Base-by-base conservation (phyloP, 1,140 invertebrate genomes). In the Ips typographus region DNA sequence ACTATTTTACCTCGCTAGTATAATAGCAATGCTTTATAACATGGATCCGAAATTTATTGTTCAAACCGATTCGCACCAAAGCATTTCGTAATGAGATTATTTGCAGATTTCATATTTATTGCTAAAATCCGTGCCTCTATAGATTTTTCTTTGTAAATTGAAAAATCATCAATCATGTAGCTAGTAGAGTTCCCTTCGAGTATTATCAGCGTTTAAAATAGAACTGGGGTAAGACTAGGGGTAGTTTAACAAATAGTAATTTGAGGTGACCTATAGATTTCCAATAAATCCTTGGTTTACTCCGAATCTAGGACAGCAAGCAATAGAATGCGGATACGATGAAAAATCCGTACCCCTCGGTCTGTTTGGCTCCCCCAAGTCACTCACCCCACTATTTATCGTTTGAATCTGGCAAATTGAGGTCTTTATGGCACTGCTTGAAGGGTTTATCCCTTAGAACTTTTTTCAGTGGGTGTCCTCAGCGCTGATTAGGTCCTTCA, bases 201-300 rank as follows among this genome's bases (percentile, higher is more conserved):
- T 22, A 22, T 22, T 22, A 22, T 22, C 22, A 22, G 22, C 22
- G 22, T 22, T 22, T 22, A 22, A 22, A 22, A 22, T 22, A 22
- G 22, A 22, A 22, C 22, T 22, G 22, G 22, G 22, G 22, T 22
- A 22, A 22, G 22, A 22, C 22, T 22, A 22, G 22, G 22, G 22
- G 22, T 22, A 22, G 22, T 22, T 22, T 49, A 8, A 49, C 44
- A 49, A 49, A 22, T 22, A 49, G 44, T 49, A 49, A 49, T 49
- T 49, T 49, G 44, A 49, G 22, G 22, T 49, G 44, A 22, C 22
- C 44, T 49, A 49, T 49, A 49, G 44, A 49, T 49, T 49, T 49
- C 44, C 44, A 49, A 49, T 49, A 49, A 49, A 49, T 6, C 44
- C 44, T 49, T 49, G 44, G 44, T 49, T 49, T 49, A 49, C 22